Percentiles rank a stretch among this genome's conserved stretches.
Conservation (phyloP, 1,140 invertebrate species). For the Pissodes strobi region DNA sequence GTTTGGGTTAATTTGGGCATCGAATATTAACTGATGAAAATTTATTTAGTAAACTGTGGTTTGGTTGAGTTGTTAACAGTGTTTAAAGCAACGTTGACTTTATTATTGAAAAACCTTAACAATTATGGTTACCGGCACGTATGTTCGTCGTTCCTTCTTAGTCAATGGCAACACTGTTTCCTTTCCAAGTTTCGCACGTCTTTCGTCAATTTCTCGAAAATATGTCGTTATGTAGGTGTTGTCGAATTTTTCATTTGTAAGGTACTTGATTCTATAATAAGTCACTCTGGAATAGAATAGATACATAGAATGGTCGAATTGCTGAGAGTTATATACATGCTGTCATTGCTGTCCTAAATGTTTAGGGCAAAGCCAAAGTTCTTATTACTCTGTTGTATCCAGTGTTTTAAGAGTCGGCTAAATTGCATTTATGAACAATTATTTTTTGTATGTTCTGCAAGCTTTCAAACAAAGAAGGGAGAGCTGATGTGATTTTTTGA, state of each 20-base stretch:
- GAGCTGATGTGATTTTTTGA: not conserved
- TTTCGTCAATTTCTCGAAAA: constrained; percentile 70
- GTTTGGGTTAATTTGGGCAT: not conserved
- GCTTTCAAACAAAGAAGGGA: too few species aligned
- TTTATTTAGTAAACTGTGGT: not conserved
- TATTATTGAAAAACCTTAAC: not conserved
- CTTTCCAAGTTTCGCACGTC: constrained; percentile 46
- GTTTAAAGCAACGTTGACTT: too few species aligned
- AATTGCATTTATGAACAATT: too few species aligned
- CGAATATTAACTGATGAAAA: constrained; percentile 5
- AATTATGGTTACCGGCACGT: constrained; percentile 60
- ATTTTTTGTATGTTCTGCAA: too few species aligned
- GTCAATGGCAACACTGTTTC: constrained; percentile 71
- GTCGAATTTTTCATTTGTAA: constrained; percentile 72
- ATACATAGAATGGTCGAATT: not conserved
- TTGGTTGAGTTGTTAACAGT: too few species aligned
- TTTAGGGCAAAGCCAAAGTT: too few species aligned
- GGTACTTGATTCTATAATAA: constrained; percentile 73
- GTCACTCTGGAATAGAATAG: constrained; percentile 61
- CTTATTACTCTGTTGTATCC: too few species aligned
- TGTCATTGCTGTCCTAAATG: too few species aligned
- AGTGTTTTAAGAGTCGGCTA: too few species aligned
- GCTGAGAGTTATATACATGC: not conserved
- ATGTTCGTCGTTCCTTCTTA: constrained; percentile 65
- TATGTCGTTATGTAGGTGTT: constrained; percentile 75